Evolutionary conservation across 2,888 invertebrate species (phyloP), one percentile per base, ranked within the genome.

Genomic region (Caenorhabditis doughertyi): DNA sequence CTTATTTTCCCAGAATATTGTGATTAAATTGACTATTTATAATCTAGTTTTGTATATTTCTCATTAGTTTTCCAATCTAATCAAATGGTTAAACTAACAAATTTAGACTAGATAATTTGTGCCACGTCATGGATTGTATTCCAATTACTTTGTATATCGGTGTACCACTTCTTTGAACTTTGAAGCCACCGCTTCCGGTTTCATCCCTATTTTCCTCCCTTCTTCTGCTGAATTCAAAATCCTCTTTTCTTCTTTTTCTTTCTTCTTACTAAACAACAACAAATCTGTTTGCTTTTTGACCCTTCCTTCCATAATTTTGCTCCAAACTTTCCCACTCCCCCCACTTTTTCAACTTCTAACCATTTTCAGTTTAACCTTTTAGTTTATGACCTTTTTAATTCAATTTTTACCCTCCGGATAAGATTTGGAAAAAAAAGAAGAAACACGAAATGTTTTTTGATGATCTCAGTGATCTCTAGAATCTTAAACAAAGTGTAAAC

Each of bases 151-250:
- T n/a, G n/a, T 51, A 51, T 67, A 53, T 76, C 65, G 51, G 29
- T 67, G 58, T 55, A 58, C 5, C 53, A 21, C 53, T 47, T 35
- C 64, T 74, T 74, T 74, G 73, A 74, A 74, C 65, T 74, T 74
- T 74, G 64, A 64, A 53, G 44, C 65, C 64, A 64, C 23, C 23
- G 29, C 74, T 49, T 74, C 74, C 74, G 74, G 32, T 47, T 35
- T 60, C 58, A 11, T 25, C 49, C 65, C 55, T 18, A 18, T 29
- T 65, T 27, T 42, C 56, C 16, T 68, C 21, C n/a, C 11, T 42
- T 51, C 47, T 71, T 62, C 35, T 27, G 16, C 62, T 51, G 23
- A 67, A 47, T 64, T 32, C 25, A 47, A 44, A 44, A 56, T 32
- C 47, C 55, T 39, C 32, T 32, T 32, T 64, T 29, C 16, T 16